phyloP scores from a whole-genome alignment of 1,140 invertebrate species.

The Telenomus remus region DNA sequence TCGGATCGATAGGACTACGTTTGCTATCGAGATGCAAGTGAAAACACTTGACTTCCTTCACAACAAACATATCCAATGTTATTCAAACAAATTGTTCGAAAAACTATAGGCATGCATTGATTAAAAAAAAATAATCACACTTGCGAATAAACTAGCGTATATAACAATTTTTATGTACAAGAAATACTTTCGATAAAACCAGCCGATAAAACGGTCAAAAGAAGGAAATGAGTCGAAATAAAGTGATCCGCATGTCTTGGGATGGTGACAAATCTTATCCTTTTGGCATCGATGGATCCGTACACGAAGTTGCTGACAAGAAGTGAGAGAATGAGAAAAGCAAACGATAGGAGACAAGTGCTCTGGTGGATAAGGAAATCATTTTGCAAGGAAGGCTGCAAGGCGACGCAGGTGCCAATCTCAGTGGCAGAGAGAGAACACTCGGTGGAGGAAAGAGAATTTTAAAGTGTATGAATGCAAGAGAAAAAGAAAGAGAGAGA shows the following conservation, averaged over 20 bases:
- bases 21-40: conserved; percentile 17
- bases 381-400: conserved; percentile 7
- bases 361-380: conserved; percentile 13
- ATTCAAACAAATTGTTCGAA: conserved; percentile 23
- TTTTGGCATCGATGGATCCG: too few species aligned
- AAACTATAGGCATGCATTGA: conserved; percentile 30
- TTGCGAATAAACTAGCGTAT: too few species aligned
- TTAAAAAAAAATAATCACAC: conserved; percentile 3
- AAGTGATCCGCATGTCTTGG: not conserved
- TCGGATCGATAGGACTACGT: conserved; percentile 23
- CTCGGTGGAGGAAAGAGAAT: conserved; percentile 10
- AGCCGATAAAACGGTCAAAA: not conserved
- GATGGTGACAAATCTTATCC: too few species aligned
- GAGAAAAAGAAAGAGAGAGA: not conserved
- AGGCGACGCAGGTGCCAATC: conserved; percentile 21
- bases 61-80: conserved; percentile 25
- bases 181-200: too few species aligned
- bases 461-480: too few species aligned
- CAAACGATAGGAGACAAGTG: not conserved
- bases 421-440: conserved; percentile 12
- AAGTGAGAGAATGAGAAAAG: not conserved
- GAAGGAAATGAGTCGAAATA: not conserved
- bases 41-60: conserved; percentile 10
- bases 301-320: too few species aligned
- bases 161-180: too few species aligned